Base-by-base conservation (phyloP, 2,113 vertebrate genomes). In the Toxostoma redivivum region DNA sequence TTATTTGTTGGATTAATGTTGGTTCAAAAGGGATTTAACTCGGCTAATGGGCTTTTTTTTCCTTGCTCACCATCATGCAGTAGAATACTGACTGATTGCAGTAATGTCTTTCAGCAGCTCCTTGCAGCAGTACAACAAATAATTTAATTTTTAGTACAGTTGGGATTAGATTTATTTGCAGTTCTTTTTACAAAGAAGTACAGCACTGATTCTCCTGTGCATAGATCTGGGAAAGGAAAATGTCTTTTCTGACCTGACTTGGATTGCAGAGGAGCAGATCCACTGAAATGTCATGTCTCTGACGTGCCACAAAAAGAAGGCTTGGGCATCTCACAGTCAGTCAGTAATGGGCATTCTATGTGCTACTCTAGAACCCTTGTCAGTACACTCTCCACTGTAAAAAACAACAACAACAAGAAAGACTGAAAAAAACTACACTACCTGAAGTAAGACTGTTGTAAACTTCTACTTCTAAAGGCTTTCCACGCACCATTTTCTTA, bases 401-500 rank as follows among this genome's bases (percentile, higher is more conserved):
- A 69, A 60, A 74, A 53, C n/a, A n/a, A 44, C 15, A 5, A 16
- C n/a, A 44, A 53, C 7, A 64, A 12, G 3, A 47, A 14, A 18
- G 27, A 15, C 24, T 30, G 44, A 27, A 51, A 51, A 76, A 30
- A 30, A 73, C 24, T 22, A 6, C 0, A 0, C 12, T 35, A 44
- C 28, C 33, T 85, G 35, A 88, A 88, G 50, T 54, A 72, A 65
- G n/a, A 10, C 19, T 37, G 8, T 25, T 54, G 18, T 42, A 28
- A 81, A 65, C 44, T 76, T 90, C 10, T 71, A 31, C 18, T 86
- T 37, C 33, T 48, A 27, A n/a, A 30, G 45, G 31, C 79, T 94
- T 95, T 88, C 17, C 27, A 62, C 65, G 85, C 24, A 61, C 72
- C 73, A 16, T 72, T 94, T 92, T 78, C 42, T 69, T 92, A 11